Percentiles rank a stretch among this genome's conserved stretches.
Evolutionary conservation across 1,140 invertebrate species (phyloP).

Genomic region (Aphis craccivora): DNA sequence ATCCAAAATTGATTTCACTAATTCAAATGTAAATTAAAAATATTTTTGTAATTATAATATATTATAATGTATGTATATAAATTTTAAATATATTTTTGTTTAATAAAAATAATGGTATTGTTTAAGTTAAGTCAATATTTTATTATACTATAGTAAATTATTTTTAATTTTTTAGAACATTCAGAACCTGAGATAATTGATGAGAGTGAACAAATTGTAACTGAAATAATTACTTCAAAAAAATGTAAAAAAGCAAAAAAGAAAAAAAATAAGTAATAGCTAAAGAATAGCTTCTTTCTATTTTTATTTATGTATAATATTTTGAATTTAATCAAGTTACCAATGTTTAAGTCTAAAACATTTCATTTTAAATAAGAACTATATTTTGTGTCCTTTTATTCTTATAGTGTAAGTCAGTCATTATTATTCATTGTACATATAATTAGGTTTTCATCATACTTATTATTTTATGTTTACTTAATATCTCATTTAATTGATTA

Average conservation of each 20-base stretch:
- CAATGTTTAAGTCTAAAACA: slow-evolving; percentile 18
- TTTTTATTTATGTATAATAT: neutral
- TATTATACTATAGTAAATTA: neutral
- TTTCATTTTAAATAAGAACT: neutral
- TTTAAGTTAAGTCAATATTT: neutral
- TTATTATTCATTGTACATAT: neutral
- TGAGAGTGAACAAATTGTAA: slow-evolving; percentile 12
- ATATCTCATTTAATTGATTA: neutral
- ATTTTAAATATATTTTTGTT: neutral
- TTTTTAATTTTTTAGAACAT: slow-evolving; percentile 21
- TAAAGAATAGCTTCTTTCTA: slow-evolving; percentile 62
- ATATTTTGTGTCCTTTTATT: too few species aligned
- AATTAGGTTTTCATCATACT: slow-evolving; percentile 16
- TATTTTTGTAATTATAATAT: neutral
- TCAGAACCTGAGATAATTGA: slow-evolving; percentile 38
- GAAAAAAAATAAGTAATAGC: slow-evolving; percentile 30
- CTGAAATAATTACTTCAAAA: neutral
- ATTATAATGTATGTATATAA: neutral
- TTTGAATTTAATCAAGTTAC: slow-evolving; percentile 28
- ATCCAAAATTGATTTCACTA: neutral
- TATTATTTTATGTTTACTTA: neutral
- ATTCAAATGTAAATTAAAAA: neutral
- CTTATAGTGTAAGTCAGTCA: neutral
- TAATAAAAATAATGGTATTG: neutral
- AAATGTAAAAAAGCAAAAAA: slow-evolving; percentile 46